A percentile compares a stretch with the other conserved stretches of the same genome.
Evolutionary conservation across 2,113 vertebrate genomes (phyloP).

Genomic region (Gasterosteus nipponicus): DNA sequence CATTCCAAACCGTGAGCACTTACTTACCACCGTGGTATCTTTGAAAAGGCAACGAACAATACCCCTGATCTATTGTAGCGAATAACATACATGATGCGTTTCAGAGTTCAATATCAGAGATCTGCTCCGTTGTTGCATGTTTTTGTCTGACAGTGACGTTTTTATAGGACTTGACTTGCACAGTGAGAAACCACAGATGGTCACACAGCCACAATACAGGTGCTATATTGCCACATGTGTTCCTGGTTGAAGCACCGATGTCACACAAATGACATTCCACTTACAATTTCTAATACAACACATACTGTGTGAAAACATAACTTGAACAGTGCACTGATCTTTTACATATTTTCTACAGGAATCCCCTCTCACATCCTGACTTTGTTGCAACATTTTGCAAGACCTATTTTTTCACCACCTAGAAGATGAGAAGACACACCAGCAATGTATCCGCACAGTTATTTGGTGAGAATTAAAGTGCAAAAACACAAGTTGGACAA

Average conservation of each 20-base stretch:
- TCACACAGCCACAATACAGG: constrained; percentile 60
- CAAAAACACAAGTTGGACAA: constrained; percentile 69
- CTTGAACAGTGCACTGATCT: constrained; percentile 47
- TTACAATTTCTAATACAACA: constrained; percentile 44
- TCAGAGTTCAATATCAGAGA: constrained; percentile 22
- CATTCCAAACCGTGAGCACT: constrained; percentile 17
- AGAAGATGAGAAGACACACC: constrained; percentile 55
- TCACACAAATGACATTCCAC: constrained; percentile 57
- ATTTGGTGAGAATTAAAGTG: constrained; percentile 76
- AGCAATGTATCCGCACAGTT: constrained; percentile 52
- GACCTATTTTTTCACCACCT: constrained; percentile 49
- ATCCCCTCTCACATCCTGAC: constrained; percentile 32
- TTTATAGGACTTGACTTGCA: constrained; percentile 41
- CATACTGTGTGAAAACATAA: constrained; percentile 40
- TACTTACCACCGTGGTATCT: background rate
- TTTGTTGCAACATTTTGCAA: constrained; percentile 34
- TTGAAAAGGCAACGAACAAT: constrained; percentile 7
- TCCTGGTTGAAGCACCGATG: constrained; percentile 57
- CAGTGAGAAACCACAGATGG: constrained; percentile 62
- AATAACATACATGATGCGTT: constrained; percentile 30
- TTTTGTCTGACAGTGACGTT: constrained; percentile 39
- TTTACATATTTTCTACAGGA: constrained; percentile 35
- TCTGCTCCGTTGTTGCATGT: constrained; percentile 31
- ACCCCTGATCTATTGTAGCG: background rate
- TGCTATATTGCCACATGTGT: constrained; percentile 58